Evolutionary conservation across 2,113 vertebrate species (phyloP).

Genomic region (Gallinago media): DNA sequence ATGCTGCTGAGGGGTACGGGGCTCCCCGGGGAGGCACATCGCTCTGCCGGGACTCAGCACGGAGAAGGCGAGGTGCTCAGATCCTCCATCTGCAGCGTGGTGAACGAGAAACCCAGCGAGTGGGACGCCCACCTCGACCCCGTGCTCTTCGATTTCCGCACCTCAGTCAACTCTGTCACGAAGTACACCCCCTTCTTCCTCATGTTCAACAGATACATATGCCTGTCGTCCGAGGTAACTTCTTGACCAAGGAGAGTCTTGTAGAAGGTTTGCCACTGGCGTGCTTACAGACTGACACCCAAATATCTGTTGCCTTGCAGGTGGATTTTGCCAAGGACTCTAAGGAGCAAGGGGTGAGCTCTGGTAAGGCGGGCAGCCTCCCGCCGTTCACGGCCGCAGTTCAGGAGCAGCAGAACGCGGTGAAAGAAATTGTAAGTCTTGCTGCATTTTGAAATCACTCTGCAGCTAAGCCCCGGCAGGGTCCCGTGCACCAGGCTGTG

Average conservation of each 20-base stretch:
- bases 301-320: constrained; percentile 46
- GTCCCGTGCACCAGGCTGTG: neutral
- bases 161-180: constrained; percentile 81
- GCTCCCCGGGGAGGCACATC: no score
- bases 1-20: no score
- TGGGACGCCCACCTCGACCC: constrained; percentile 89
- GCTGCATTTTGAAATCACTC: neutral
- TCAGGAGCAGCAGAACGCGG: constrained; percentile 80
- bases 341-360: constrained; percentile 59
- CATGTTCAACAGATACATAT: constrained; percentile 86
- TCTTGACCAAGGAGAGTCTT: rapidly evolving
- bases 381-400: constrained; percentile 63
- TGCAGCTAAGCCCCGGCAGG: neutral
- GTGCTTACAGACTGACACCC: neutral
- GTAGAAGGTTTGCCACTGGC: neutral
- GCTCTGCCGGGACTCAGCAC: no score
- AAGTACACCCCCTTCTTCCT: constrained; percentile 88
- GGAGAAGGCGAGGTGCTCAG: no score
- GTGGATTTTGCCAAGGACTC: constrained; percentile 70
- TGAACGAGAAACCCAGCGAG: constrained; percentile 79
- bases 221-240: constrained; percentile 72
- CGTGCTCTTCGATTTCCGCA: constrained; percentile 84
- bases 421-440: constrained; percentile 85
- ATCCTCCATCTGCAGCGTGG: constrained; percentile 81
- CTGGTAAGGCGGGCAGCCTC: constrained; percentile 59